Evolutionary conservation across 2,888 invertebrate species (phyloP).

Genomic region (Biston betularia): DNA sequence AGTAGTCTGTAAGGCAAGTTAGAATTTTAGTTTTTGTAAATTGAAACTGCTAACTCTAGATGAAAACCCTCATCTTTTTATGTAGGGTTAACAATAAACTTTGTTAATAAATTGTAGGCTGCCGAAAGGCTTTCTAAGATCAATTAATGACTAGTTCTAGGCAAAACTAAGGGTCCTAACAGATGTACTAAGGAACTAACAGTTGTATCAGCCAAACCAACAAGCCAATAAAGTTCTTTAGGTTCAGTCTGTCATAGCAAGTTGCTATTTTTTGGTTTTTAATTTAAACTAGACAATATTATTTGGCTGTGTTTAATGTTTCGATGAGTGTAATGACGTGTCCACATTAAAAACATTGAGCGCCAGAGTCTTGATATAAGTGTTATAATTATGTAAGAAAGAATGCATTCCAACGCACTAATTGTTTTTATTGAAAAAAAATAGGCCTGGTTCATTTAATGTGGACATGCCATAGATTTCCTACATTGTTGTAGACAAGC

Average conservation of each 20-base stretch:
- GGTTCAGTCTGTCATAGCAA: too few species aligned
- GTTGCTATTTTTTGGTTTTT: too few species aligned
- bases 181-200: too few species aligned
- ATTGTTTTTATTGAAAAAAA: too few species aligned
- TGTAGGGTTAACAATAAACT: not conserved
- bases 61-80: not conserved
- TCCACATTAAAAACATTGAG: not conserved
- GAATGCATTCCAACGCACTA: too few species aligned
- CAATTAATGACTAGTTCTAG: not conserved
- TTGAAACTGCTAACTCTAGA: not conserved
- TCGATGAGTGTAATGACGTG: not conserved
- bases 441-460: not conserved
- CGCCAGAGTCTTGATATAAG: too few species aligned
- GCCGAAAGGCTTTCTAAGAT: not conserved
- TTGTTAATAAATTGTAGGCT: not conserved
- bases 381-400: too few species aligned
- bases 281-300: too few species aligned
- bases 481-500: not conserved
- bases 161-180: not conserved
- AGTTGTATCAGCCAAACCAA: not conserved
- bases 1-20: too few species aligned
- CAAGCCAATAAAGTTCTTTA: too few species aligned
- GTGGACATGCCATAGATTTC: not conserved
- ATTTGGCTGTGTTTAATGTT: conserved; percentile 1
- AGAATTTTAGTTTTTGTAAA: not conserved